These are phyloP conservation scores for Macrosoma leucophasiata DNA, from an alignment of 2,888 invertebrate genomes.

Conservation along the genomic window DNA sequence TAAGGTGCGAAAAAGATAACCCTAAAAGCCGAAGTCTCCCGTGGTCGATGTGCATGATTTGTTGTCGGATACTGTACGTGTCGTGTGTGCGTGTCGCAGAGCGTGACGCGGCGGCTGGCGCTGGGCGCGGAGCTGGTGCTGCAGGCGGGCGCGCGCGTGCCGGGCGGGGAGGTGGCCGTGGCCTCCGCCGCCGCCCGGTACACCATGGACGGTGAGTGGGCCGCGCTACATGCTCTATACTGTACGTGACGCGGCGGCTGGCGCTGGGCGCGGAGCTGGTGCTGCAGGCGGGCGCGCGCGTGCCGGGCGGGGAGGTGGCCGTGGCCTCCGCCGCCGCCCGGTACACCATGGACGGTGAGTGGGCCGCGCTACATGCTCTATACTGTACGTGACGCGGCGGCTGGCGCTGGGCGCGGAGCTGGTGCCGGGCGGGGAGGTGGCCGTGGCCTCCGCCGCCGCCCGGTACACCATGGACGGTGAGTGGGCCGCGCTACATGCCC, in stretches of 20 bases:
- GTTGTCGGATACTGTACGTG: too few relatives aligned
- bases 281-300: constrained; percentile 90
- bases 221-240: too few relatives aligned
- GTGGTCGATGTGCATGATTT: not conserved
- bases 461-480: constrained; percentile 82
- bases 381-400: constrained; percentile 85
- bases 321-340: constrained; percentile 90
- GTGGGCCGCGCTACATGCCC: too few relatives aligned
- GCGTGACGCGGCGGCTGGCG: constrained; percentile 88
- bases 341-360: constrained; percentile 80
- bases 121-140: constrained; percentile 95
- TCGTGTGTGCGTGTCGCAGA: too few relatives aligned
- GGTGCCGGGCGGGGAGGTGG: constrained; percentile 90
- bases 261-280: constrained; percentile 94
- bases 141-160: constrained; percentile 92
- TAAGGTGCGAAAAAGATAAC: too few relatives aligned
- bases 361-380: too few relatives aligned
- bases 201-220: constrained; percentile 76
- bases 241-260: constrained; percentile 63
- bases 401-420: constrained; percentile 81
- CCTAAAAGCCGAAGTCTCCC: too few relatives aligned
- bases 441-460: constrained; percentile 90
- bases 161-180: constrained; percentile 92
- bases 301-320: constrained; percentile 93
- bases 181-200: constrained; percentile 91